A percentile compares a stretch with the other conserved stretches of the same genome.
phyloP scores from a whole-genome alignment of 2,888 invertebrate genomes.

The Theristus sp. region DNA sequence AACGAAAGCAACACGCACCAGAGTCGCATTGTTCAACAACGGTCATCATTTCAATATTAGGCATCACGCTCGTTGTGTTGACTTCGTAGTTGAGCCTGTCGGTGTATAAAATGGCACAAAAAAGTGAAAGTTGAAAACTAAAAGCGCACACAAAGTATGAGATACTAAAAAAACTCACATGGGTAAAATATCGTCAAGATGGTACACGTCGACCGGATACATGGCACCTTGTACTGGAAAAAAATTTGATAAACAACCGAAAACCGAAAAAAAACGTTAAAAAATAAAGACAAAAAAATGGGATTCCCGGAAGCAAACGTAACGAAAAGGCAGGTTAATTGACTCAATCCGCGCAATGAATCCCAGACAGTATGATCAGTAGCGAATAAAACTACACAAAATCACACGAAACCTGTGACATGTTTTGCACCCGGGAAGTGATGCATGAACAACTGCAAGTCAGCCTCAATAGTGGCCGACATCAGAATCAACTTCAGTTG shows the following conservation, averaged over 20 bases:
- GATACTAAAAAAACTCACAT: constrained; percentile 10
- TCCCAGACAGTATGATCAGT: no score
- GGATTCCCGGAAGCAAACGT: no score
- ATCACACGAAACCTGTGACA: constrained; percentile 38
- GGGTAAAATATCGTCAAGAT: constrained; percentile 19
- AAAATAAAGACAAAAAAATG: neutral
- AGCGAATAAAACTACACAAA: no score
- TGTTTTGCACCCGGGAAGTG: constrained; percentile 67
- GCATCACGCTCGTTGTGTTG: no score
- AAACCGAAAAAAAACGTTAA: neutral
- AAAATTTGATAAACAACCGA: neutral
- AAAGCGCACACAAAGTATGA: no score
- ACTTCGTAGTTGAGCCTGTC: no score
- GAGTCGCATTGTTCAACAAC: neutral
- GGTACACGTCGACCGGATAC: constrained; percentile 17
- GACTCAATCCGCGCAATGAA: no score
- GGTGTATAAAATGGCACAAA: no score
- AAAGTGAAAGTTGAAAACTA: no score
- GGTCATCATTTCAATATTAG: neutral
- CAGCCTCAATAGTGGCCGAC: constrained; percentile 65
- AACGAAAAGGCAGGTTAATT: no score
- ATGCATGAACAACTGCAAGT: constrained; percentile 55
- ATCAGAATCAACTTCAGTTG: constrained; percentile 55
- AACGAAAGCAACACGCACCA: no score
- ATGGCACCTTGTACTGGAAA: constrained; percentile 18